These are phyloP conservation scores for Drosophila eohydei DNA, from an alignment of 2,888 invertebrate species.

Conservation along the genomic window DNA sequence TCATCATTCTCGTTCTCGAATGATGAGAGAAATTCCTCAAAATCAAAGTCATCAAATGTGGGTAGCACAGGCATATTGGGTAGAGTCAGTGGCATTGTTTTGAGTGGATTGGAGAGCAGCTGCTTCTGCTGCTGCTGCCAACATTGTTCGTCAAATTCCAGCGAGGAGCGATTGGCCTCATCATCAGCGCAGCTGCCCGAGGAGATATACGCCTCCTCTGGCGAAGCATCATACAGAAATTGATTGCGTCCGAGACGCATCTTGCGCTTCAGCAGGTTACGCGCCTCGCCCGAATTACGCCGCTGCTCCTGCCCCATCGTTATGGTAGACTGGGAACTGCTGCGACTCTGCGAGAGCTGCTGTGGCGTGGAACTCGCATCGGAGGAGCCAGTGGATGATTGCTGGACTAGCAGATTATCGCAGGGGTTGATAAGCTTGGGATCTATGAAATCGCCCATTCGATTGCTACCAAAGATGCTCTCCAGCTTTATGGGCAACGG, in stretches of 20 bases:
- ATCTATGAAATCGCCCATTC: slow-evolving; percentile 85
- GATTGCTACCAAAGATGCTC: slow-evolving; percentile 55
- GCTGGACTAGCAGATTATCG: slow-evolving; percentile 88
- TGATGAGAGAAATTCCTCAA: slow-evolving; percentile 88
- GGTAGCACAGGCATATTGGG: slow-evolving; percentile 81
- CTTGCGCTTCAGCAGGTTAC: slow-evolving; percentile 83
- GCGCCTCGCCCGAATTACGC: slow-evolving; percentile 76
- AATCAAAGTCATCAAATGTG: slow-evolving; percentile 86
- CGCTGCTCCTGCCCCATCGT: slow-evolving; percentile 59
- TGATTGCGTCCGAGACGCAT: slow-evolving; percentile 85
- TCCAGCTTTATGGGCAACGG: slow-evolving; percentile 66
- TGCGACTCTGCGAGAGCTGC: slow-evolving; percentile 56
- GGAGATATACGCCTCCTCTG: slow-evolving; percentile 74
- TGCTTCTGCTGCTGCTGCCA: slow-evolving; percentile 68
- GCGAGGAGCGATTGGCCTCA: slow-evolving; percentile 80
- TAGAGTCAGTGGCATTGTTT: slow-evolving; percentile 38
- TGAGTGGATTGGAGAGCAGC: slow-evolving; percentile 81
- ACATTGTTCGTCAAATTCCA: slow-evolving; percentile 76
- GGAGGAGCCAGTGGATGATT: slow-evolving; percentile 58
- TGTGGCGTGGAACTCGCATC: slow-evolving; percentile 70
- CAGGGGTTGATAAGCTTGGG: slow-evolving; percentile 89
- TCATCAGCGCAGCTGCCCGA: slow-evolving; percentile 80
- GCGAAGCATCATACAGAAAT: slow-evolving; percentile 84
- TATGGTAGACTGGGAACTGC: slow-evolving; percentile 71
- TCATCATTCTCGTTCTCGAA: slow-evolving; percentile 87